A percentile compares a stretch with the other conserved stretches of the same genome.
Evolutionary conservation across 2,113 vertebrate species (phyloP).

Genomic region (Pipa parva): DNA sequence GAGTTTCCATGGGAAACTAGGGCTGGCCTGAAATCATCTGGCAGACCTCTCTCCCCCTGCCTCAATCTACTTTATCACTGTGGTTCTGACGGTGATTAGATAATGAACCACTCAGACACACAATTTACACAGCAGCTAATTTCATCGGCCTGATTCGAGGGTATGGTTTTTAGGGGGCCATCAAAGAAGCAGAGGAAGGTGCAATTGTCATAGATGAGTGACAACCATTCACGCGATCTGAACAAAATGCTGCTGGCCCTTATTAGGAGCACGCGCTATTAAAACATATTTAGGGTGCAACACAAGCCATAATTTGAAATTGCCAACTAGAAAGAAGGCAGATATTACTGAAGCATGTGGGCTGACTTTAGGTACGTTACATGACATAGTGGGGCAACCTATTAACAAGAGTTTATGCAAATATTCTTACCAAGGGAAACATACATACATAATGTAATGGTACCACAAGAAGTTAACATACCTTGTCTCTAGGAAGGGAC

Average conservation of each 20-base stretch:
- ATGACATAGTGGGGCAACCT: constrained; percentile 73
- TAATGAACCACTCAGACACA: constrained; percentile 94
- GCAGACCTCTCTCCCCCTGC: constrained; percentile 74
- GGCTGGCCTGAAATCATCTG: constrained; percentile 72
- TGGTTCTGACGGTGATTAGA: constrained; percentile 92
- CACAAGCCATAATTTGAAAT: constrained; percentile 80
- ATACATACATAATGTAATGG: constrained; percentile 1
- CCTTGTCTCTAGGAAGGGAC: neutral
- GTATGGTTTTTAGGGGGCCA: constrained; percentile 77
- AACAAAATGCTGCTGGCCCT: constrained; percentile 73
- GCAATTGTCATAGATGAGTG: constrained; percentile 86
- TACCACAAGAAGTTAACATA: neutral
- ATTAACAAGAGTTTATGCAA: constrained; percentile 66
- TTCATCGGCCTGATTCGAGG: constrained; percentile 83
- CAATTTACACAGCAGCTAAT: constrained; percentile 88
- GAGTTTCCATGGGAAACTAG: constrained; percentile 74
- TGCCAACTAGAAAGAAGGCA: constrained; percentile 77
- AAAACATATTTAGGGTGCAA: constrained; percentile 82
- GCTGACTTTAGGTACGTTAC: constrained; percentile 75
- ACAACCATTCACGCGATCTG: constrained; percentile 75
- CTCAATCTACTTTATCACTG: constrained; percentile 86
- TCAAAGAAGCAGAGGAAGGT: constrained; percentile 73
- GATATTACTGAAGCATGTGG: constrained; percentile 77
- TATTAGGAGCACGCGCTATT: constrained; percentile 81
- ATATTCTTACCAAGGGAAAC: constrained; percentile 49